Evolutionary conservation across 2,113 vertebrate genomes (phyloP).

Genomic region (Ochotona princeps): DNA sequence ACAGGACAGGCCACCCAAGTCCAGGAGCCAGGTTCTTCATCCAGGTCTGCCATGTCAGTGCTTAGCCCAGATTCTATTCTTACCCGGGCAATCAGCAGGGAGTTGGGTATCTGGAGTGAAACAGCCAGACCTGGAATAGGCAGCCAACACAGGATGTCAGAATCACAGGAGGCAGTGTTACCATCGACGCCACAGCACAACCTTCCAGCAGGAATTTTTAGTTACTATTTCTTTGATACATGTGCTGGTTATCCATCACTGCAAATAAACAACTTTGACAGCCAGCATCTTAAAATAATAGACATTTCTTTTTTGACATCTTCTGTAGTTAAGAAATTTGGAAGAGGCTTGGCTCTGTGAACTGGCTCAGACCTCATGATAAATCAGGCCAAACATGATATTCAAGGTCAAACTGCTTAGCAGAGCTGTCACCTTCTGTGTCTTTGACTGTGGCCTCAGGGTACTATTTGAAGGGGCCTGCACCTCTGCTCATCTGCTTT

Average conservation of each 20-base stretch:
- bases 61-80: too few species aligned
- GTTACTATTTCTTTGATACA: not conserved
- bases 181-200: too few species aligned
- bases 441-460: not conserved
- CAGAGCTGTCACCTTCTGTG: not conserved
- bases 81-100: too few species aligned
- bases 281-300: not conserved
- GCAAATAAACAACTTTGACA: not conserved
- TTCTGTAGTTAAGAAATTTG: not conserved
- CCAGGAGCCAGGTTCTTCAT: too few species aligned
- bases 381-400: not conserved
- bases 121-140: too few species aligned
- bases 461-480: fast-evolving
- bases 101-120: too few species aligned
- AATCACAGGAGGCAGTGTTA: too few species aligned
- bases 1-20: too few species aligned
- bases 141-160: too few species aligned
- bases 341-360: not conserved
- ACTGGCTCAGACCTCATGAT: not conserved
- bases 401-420: not conserved
- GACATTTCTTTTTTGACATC: not conserved
- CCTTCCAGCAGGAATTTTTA: not conserved
- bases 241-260: not conserved
- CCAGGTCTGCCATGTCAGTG: too few species aligned
- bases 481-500: not conserved